Percentiles rank a stretch among this genome's conserved stretches.
Evolutionary conservation across 23 tunicate species (phyloP).

Genomic region (Diplosoma virens): DNA sequence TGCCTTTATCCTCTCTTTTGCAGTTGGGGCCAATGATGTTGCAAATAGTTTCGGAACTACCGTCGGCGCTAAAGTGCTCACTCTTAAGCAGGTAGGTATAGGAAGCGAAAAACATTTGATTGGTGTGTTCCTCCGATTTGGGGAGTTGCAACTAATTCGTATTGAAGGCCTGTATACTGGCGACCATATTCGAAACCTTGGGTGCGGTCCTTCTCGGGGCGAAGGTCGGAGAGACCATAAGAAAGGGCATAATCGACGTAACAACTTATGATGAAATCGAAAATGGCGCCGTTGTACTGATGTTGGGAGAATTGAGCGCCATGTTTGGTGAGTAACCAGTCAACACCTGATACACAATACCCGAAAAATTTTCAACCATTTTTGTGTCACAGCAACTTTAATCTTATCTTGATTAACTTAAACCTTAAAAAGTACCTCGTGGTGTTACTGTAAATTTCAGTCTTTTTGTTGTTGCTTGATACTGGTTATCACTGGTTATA

Average conservation of each 20-base stretch:
- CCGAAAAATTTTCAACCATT: not conserved
- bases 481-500: no score
- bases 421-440: no score
- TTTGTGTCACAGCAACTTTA: not conserved
- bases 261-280: conserved; percentile 36
- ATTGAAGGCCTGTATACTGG: conserved; percentile 92
- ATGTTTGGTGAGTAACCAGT: conserved; percentile 66
- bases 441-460: no score
- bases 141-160: no score
- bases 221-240: conserved; percentile 91
- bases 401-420: not conserved
- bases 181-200: conserved; percentile 83
- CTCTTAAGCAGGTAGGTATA: conserved; percentile 70
- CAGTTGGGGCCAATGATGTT: conserved; percentile 96
- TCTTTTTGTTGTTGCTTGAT: no score
- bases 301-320: conserved; percentile 69
- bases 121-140: no score
- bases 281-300: conserved; percentile 48
- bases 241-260: conserved; percentile 90
- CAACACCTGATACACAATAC: no score
- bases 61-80: conserved; percentile 86
- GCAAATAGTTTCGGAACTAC: conserved; percentile 93
- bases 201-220: conserved; percentile 91
- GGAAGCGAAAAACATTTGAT: not conserved
- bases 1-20: conserved; percentile 83